These are phyloP conservation scores for Drosophila chauvacae DNA, from an alignment of 1,140 invertebrate genomes.

Conservation along the genomic window DNA sequence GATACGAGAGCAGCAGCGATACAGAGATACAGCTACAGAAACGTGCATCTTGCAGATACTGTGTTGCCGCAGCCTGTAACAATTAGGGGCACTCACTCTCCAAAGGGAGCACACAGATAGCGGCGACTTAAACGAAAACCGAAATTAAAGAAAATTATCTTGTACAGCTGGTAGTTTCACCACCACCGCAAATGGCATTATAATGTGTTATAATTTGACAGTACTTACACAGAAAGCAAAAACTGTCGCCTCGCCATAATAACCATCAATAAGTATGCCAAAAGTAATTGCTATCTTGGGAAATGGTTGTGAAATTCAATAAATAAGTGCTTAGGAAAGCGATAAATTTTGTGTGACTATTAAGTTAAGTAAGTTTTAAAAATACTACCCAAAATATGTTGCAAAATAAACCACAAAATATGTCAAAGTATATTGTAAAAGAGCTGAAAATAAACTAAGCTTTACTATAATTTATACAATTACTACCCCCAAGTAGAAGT, in stretches of 20 bases:
- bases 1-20: slow-evolving; percentile 44
- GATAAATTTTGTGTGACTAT: not conserved
- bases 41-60: slow-evolving; percentile 66
- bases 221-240: slow-evolving; percentile 24
- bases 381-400: not conserved
- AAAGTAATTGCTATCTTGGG: slow-evolving; percentile 12
- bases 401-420: not conserved
- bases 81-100: slow-evolving; percentile 57
- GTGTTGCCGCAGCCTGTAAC: slow-evolving; percentile 34
- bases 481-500: too few species aligned
- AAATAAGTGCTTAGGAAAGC: slow-evolving; percentile 1
- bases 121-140: slow-evolving; percentile 46
- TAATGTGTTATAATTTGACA: slow-evolving; percentile 69
- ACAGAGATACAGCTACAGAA: not conserved
- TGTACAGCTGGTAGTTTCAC: slow-evolving; percentile 47
- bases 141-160: slow-evolving; percentile 65
- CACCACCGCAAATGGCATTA: slow-evolving; percentile 62
- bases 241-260: slow-evolving; percentile 7
- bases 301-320: not conserved
- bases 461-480: not conserved
- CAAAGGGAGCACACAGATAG: slow-evolving; percentile 30
- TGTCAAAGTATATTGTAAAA: not conserved
- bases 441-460: not conserved
- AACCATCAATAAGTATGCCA: slow-evolving; percentile 12
- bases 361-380: not conserved